phyloP scores from a whole-genome alignment of 2,888 invertebrate genomes.

The Lochmaea crataegi region DNA sequence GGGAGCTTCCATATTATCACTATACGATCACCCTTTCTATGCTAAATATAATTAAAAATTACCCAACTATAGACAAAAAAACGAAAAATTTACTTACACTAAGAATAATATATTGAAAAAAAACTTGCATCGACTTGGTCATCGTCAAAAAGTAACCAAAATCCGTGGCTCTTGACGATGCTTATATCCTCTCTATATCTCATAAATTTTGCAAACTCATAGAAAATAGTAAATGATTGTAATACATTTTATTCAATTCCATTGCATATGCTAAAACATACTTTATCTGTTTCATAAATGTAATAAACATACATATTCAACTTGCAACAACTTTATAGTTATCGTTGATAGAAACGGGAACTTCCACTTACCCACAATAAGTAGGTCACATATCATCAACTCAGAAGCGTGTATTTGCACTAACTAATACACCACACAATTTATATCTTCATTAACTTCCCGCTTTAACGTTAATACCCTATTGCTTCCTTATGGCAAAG shows the following conservation, averaged over 20 bases:
- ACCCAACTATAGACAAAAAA: too few species aligned
- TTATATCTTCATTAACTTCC: slow-evolving; percentile 13
- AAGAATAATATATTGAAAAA: neutral
- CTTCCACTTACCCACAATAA: slow-evolving; percentile 9
- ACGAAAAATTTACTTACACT: neutral
- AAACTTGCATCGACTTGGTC: slow-evolving; percentile 98
- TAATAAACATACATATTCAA: neutral
- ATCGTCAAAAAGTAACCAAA: slow-evolving; percentile 99
- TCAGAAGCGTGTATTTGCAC: slow-evolving; percentile 8
- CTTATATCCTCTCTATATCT: slow-evolving; percentile 72
- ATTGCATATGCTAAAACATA: too few species aligned
- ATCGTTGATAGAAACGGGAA: slow-evolving; percentile 6
- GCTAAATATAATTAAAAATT: too few species aligned
- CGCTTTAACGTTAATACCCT: slow-evolving; percentile 1
- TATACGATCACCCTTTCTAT: too few species aligned
- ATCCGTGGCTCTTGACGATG: slow-evolving; percentile 98
- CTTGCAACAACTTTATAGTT: neutral
- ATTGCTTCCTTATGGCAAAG: slow-evolving; percentile 11
- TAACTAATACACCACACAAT: slow-evolving; percentile 3
- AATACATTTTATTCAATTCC: too few species aligned
- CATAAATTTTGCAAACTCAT: too few species aligned
- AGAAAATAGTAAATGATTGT: too few species aligned
- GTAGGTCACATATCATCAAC: slow-evolving; percentile 9
- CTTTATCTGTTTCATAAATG: neutral
- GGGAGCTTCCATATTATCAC: too few species aligned